These are phyloP conservation scores for Drosophila ogumai DNA, from an alignment of 1,140 invertebrate species.

Conservation along the genomic window DNA sequence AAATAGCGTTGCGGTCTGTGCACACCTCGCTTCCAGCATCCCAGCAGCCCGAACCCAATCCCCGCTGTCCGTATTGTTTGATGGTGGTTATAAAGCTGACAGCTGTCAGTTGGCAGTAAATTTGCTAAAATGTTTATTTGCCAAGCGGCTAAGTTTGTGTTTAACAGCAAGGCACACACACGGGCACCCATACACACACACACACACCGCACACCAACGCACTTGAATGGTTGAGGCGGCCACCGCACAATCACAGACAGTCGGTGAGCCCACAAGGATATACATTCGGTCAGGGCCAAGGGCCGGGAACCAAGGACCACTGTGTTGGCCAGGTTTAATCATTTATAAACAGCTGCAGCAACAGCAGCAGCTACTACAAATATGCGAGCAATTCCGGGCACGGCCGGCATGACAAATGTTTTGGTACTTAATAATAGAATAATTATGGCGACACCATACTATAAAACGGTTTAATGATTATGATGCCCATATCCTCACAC, in stretches of 20 bases:
- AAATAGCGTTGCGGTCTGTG: conserved; percentile 70
- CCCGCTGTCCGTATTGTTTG: conserved; percentile 61
- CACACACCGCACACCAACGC: conserved; percentile 34
- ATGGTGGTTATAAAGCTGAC: conserved; percentile 84
- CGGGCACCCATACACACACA: conserved; percentile 17
- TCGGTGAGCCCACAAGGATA: conserved; percentile 53
- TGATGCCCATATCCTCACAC: conserved; percentile 48
- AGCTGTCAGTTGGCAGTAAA: conserved; percentile 84
- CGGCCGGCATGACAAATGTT: conserved; percentile 79
- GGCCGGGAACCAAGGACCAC: conserved; percentile 22
- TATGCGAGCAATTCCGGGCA: conserved; percentile 50
- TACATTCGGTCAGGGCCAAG: conserved; percentile 27
- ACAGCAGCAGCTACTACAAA: conserved; percentile 41
- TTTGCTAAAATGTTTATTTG: conserved; percentile 84
- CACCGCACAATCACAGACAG: conserved; percentile 61
- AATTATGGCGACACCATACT: conserved; percentile 80
- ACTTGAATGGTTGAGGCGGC: conserved; percentile 56
- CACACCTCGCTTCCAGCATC: conserved; percentile 58
- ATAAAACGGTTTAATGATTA: conserved; percentile 80
- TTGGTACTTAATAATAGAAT: conserved; percentile 83
- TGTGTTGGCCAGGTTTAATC: conserved; percentile 73
- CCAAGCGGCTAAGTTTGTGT: conserved; percentile 80
- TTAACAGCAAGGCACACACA: conserved; percentile 59
- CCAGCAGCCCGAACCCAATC: conserved; percentile 4
- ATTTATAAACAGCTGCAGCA: conserved; percentile 74